Evolutionary conservation across 2,113 vertebrate genomes (phyloP), one percentile per base, ranked within the genome.

Genomic region (Scolopax mira): DNA sequence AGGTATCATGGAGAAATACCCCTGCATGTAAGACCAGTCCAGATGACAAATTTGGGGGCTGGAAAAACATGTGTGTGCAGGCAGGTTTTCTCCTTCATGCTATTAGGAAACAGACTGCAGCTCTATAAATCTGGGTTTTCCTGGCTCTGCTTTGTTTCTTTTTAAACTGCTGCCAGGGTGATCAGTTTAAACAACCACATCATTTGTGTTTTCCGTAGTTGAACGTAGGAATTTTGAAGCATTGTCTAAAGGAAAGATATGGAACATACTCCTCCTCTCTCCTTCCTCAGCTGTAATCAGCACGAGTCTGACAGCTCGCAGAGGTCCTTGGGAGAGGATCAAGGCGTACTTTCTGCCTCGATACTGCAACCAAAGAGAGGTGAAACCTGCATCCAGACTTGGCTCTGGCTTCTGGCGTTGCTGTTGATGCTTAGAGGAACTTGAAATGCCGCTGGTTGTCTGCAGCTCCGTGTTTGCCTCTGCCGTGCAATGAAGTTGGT

Each of bases 101-200:
- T 79, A 11, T 3, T 1, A 75, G 70, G 84, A 91, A 92, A 72
- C 13, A 72, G 64, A 39, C 72, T 90, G 77, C 35, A 60, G 64
- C 33, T 93, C 86, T 74, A 84, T 94, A 94, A 93, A 93, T 86
- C 83, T 79, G 57, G 14, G 39, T 12, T 92, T 92, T 89, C 69
- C 65, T 92, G 89, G 69, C 89, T 93, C 83, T 67, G 48, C 66
- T 78, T 54, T 58, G 5, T 64, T 90, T 78, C 85, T 86, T 94
- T 96, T 86, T 94, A 90, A 92, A 92, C 60, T 24, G 13, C 64
- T 81, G 82, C 79, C 72, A 92, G 69, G 69, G 75, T 22, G 37
- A 86, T 95, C 64, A 44, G 42, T 89, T 94, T 80, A 84, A 96
- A 94, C 48, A 72, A 78, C 64, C 71, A 73, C 88, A 85, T 60